Evolutionary conservation across 2,113 vertebrate species (phyloP).

Genomic region (cat (Felis catus)): F.catus_Fca126_mat1.0 CM031428.1:41872501-41873000

Average conservation of each 20-base stretch:
- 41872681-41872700: too few relatives aligned
- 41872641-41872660: too few relatives aligned
- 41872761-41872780: background rate
- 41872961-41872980: background rate
- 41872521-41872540: background rate
- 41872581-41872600: rapidly evolving
- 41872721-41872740: background rate
- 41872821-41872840: background rate
- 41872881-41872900: background rate
- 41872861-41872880: background rate
- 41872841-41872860: background rate
- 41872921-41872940: background rate
- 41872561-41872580: background rate
- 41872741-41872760: background rate
- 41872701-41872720: background rate
- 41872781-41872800: background rate
- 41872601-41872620: background rate
- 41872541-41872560: background rate
- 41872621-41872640: background rate
- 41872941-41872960: background rate
- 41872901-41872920: background rate
- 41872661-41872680: background rate
- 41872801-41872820: rapidly evolving
- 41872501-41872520: too few relatives aligned
- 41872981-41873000: background rate